Percentiles rank a stretch among this genome's conserved stretches.
phyloP scores from a whole-genome alignment of 53 echinoderm and acorn worm species.

The Luidia sarsii region DNA sequence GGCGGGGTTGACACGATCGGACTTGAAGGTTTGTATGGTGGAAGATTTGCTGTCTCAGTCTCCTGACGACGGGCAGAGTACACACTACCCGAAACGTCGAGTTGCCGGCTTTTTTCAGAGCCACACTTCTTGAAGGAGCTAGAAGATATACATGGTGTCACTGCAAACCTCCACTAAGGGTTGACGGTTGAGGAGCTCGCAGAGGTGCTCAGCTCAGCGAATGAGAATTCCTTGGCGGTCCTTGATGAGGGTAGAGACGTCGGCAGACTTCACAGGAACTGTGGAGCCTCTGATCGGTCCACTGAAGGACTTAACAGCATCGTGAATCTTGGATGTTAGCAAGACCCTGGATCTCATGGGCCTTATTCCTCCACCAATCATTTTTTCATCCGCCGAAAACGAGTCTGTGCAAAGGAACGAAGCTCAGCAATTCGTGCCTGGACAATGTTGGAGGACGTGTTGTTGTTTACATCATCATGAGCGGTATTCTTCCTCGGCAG shows the following conservation, averaged over 20 bases:
- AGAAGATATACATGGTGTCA: too few species aligned
- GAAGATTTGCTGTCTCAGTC: too few species aligned
- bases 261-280: slow-evolving; percentile 7
- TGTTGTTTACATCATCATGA: not conserved
- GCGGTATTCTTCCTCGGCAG: not conserved
- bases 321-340: too few species aligned
- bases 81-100: too few species aligned
- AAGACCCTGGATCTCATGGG: not conserved
- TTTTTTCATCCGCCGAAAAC: not conserved
- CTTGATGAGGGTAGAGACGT: not conserved
- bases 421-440: not conserved
- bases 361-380: not conserved
- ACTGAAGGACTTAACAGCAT: not conserved
- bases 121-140: too few species aligned
- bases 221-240: not conserved
- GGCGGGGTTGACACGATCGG: not conserved
- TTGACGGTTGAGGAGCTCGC: too few species aligned
- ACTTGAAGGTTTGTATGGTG: too few species aligned
- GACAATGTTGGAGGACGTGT: not conserved
- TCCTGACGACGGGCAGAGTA: too few species aligned
- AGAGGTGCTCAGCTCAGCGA: not conserved
- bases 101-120: too few species aligned
- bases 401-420: not conserved
- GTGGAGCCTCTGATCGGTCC: not conserved
- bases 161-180: too few species aligned